Percentiles rank a stretch among this genome's conserved stretches.
phyloP scores from a whole-genome alignment of 2,113 vertebrate genomes.

The Cololabis saira region DNA sequence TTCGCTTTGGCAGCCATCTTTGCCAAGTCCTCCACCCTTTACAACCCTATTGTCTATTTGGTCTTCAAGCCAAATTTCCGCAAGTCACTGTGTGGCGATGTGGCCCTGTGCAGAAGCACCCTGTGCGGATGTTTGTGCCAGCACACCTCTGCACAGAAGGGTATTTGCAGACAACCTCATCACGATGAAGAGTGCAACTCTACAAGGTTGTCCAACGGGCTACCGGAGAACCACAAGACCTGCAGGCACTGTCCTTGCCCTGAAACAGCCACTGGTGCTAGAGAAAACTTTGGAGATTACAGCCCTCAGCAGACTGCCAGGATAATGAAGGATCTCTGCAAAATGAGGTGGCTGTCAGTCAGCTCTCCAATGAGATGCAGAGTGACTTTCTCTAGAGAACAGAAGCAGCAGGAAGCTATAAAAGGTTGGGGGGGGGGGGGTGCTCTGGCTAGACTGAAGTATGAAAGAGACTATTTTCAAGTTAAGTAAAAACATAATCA shows the following conservation, averaged over 20 bases:
- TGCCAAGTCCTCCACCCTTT: constrained; percentile 88
- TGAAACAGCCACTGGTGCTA: constrained; percentile 25
- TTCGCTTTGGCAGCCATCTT: constrained; percentile 84
- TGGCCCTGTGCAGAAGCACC: constrained; percentile 63
- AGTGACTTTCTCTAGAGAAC: constrained; percentile 78
- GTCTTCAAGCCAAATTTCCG: constrained; percentile 88
- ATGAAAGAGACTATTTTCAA: neutral
- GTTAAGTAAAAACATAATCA: neutral
- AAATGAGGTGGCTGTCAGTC: constrained; percentile 77
- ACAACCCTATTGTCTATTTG: constrained; percentile 86
- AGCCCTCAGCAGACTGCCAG: constrained; percentile 70
- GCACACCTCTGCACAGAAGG: constrained; percentile 45
- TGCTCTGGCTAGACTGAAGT: neutral
- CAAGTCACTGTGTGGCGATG: constrained; percentile 71
- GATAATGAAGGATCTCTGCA: constrained; percentile 68
- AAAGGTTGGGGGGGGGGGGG: neutral
- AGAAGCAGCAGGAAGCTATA: neutral
- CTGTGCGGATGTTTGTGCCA: constrained; percentile 61
- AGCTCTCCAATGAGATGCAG: constrained; percentile 79
- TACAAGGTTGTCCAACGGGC: constrained; percentile 73
- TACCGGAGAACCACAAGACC: constrained; percentile 65
- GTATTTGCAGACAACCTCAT: constrained; percentile 41
- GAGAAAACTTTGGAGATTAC: constrained; percentile 40
- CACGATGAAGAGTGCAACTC: constrained; percentile 70
- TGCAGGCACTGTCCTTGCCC: constrained; percentile 75